A percentile compares a stretch with the other conserved stretches of the same genome.
Conservation (phyloP, 1,140 invertebrate species). For the Akabosia matsudoensis region DNA sequence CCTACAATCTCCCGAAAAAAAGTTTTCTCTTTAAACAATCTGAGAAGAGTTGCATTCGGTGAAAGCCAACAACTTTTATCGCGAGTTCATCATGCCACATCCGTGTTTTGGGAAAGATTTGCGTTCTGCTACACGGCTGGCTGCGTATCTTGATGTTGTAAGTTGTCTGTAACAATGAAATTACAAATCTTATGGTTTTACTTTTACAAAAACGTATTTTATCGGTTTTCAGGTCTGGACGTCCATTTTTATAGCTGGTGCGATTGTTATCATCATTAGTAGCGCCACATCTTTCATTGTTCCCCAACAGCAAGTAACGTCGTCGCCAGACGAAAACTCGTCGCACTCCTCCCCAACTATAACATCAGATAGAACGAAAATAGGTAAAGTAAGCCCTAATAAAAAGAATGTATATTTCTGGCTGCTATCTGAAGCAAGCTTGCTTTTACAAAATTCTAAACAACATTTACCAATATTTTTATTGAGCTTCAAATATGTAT, state of each 20-base stretch:
- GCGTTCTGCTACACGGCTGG: background rate
- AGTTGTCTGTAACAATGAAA: background rate
- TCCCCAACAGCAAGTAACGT: background rate
- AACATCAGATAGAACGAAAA: no score
- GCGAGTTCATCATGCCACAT: background rate
- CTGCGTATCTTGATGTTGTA: background rate
- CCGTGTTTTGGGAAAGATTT: background rate
- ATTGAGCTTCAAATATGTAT: no score
- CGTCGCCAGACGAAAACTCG: background rate
- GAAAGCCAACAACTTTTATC: background rate
- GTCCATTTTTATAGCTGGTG: background rate
- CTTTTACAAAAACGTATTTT: no score
- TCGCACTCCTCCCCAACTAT: background rate
- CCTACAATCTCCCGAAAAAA: no score
- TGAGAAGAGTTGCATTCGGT: background rate
- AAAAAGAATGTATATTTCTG: no score
- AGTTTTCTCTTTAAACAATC: background rate
- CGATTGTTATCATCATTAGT: background rate
- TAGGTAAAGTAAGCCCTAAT: no score
- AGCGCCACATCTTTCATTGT: background rate
- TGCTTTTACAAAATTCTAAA: background rate
- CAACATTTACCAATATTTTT: no score
- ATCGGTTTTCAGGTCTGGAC: slow-evolving; percentile 6
- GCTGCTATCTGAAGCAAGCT: background rate
- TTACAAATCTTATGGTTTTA: no score